Evolutionary conservation across 2,797 vertebrate genomes (phyloP), one percentile per base, ranked within the genome.

Genomic region (Scarus forsteni): DNA sequence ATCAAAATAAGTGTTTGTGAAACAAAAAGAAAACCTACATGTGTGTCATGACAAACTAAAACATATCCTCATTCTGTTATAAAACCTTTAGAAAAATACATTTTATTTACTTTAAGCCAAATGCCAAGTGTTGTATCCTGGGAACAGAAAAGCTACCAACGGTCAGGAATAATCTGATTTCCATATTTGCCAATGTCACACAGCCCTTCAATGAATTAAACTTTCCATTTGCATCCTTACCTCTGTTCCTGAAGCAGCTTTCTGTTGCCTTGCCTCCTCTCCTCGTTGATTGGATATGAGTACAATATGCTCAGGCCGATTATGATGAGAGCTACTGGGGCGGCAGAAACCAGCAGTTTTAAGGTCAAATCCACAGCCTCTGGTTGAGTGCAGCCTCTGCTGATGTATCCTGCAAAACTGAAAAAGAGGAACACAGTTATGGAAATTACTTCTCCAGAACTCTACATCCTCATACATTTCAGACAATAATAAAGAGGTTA

Each of bases 341-440:
- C 95, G 0, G 95, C 95, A 0, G 96, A 97, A 60, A 99, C 96
- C 79, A 99, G 90, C 75, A 99, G 69, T 81, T 96, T 99, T 85
- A 99, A 76, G 0, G 98, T 99, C 16, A 97, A 14, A 59, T 95
- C 79, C 76, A 99, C 98, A 3, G 70, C 81, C 0, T 58, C 57
- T 0, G 97, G 97, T 75, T 99, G 98, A 12, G 91, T 92, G 91
- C 98, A 99, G 45, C 95, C 95, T 65, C 96, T 82, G 0, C 94
- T 95, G 81, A 95, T 84, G 89, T 99, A 99, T 36, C 98, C 97
- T 0, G 98, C 97, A 64, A 99, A 98, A 79, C 98, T 99, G 51
- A 36, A 70, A 44, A 5, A 34, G 10, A 19, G 36, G 8, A 10
- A 65, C 1, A 7, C 0, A 14, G 38, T 34, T 18, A 27, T n/a